These are phyloP conservation scores for Galendromus occidentalis DNA, from an alignment of 1,140 invertebrate species.

Conservation along the genomic window DNA sequence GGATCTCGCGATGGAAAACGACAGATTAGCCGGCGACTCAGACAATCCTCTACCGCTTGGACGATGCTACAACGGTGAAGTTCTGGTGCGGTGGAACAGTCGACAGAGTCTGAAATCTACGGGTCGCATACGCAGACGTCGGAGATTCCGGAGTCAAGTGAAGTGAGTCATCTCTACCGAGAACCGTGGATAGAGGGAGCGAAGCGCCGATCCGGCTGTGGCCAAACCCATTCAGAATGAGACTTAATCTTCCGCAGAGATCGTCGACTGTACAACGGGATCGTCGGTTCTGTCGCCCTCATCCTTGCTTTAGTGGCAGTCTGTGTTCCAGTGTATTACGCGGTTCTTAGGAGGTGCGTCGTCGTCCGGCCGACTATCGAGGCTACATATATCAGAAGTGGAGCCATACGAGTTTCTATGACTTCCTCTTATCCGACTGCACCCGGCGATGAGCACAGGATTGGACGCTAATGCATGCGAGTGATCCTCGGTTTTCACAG, in stretches of 20 bases:
- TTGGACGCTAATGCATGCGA: no score
- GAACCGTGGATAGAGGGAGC: no score
- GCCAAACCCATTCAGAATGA: no score
- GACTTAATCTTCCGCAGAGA: neutral
- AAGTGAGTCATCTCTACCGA: neutral
- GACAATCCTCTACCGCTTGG: neutral
- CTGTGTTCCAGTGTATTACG: constrained; percentile 3
- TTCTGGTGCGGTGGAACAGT: neutral
- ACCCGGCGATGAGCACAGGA: no score
- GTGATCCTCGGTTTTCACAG: neutral
- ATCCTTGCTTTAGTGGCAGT: constrained; percentile 1
- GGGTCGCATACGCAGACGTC: neutral
- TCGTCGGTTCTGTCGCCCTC: neutral
- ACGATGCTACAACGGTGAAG: constrained; percentile 7
- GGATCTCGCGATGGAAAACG: neutral
- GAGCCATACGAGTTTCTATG: no score
- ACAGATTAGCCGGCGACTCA: neutral
- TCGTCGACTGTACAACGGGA: neutral
- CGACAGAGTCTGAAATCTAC: constrained; percentile 5
- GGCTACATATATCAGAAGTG: no score
- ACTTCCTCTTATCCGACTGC: no score
- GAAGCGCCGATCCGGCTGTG: no score
- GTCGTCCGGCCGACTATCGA: no score
- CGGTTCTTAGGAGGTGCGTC: neutral
- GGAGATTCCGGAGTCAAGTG: constrained; percentile 6